Percentiles rank a stretch among this genome's conserved stretches.
phyloP scores from a whole-genome alignment of 2,113 vertebrate species.

The Cephalopterus ornatus region DNA sequence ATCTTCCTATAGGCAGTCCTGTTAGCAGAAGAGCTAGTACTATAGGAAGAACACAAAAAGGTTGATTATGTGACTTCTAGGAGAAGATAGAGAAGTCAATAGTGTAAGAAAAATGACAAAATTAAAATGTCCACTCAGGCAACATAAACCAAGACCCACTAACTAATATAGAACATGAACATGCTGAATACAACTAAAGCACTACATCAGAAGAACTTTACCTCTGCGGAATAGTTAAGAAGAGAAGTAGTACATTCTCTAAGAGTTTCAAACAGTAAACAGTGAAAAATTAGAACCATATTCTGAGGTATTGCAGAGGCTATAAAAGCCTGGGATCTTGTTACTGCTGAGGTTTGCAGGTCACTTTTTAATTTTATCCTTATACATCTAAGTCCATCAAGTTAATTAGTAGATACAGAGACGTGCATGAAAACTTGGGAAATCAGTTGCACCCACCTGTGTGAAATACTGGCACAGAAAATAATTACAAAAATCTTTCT shows the following conservation, averaged over 20 bases:
- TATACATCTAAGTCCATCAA: not conserved
- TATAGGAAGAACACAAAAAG: not conserved
- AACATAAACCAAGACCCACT: not conserved
- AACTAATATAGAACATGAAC: not conserved
- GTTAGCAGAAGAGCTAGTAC: not conserved
- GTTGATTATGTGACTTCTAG: rapidly evolving
- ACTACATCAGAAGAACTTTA: not conserved
- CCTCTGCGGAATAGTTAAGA: not conserved
- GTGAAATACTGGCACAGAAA: not conserved
- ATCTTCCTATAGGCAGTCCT: not conserved
- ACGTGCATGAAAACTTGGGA: not conserved
- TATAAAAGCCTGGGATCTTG: not conserved
- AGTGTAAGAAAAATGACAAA: not conserved
- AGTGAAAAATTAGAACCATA: not conserved
- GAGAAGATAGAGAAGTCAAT: not conserved
- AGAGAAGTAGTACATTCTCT: not conserved
- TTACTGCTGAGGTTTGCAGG: not conserved
- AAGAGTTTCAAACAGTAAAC: not conserved
- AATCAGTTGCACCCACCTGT: not conserved
- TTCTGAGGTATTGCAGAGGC: not conserved
- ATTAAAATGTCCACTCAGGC: not conserved
- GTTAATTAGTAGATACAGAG: not conserved
- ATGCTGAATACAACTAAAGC: not conserved
- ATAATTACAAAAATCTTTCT: not conserved
- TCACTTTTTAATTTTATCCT: not conserved